Evolutionary conservation across 2,797 vertebrate genomes (phyloP), one percentile per base, ranked within the genome.

Genomic region (Emys orbicularis): DNA sequence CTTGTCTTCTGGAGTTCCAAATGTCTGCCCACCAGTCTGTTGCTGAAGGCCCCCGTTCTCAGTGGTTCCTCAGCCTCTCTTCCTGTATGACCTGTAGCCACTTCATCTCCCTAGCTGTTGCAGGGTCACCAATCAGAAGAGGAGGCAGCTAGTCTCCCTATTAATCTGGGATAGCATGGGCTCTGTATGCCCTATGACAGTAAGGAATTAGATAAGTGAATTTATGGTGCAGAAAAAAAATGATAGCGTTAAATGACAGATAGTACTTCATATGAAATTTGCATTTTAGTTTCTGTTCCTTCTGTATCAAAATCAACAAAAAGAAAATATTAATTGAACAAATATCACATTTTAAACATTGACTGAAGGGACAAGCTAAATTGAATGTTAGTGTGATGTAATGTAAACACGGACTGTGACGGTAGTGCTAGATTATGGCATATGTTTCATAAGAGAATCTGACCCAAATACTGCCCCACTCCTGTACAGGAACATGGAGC

Each of bases 401-500:
- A 11, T 21, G 29, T 57, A 76, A n/a, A 54, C 34, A 41, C 41
- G 2, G 44, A 34, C 11, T 79, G 2, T 5, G 23, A 6, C 3
- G n/a, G 59, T 59, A 83, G 5, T 91, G 34, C 49, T 89, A 83
- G 37, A 3, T 81, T 83, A 10, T 34, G 84, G 44, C 37, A 21
- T 2, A 10, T 31, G 57, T 27, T 29, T 85, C 37, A 23, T 80
- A 19, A 82, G 83, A 84, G 53, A 85, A 84, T 57, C 16, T 15
- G 1, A 21, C 29, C 23, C 37, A 47, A 68, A 56, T 50, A 85
- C 47, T 87, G 9, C 11, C 25, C 21, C 0, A 0, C 18, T 77
- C 27, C 82, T 41, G 5, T 12, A 52, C 23, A 92, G 37, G 25
- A 86, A 23, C 4, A 5, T 4, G 6, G 1, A 37, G 65, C 23